A percentile compares a stretch with the other conserved stretches of the same genome.
phyloP scores from a whole-genome alignment of 2,113 vertebrate species.

The Rhipidura dahli region DNA sequence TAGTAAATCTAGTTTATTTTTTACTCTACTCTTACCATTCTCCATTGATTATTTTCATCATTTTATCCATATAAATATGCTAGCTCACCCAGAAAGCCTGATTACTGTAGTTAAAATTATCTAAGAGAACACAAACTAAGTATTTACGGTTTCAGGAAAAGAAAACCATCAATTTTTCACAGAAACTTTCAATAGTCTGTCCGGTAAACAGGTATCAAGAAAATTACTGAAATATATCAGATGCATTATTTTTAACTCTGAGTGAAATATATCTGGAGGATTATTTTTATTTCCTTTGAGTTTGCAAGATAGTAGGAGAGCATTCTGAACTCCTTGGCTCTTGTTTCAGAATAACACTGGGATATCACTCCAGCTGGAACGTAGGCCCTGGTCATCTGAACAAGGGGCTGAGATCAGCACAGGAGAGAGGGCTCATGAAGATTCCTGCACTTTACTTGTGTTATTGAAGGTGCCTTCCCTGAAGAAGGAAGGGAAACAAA shows the following conservation, averaged over 20 bases:
- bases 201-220: neutral
- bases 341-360: neutral
- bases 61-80: conserved; percentile 45
- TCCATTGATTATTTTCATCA: conserved; percentile 64
- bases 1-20: conserved; percentile 61
- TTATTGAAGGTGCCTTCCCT: neutral
- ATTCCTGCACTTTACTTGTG: neutral
- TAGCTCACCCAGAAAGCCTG: conserved; percentile 33
- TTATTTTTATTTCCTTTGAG: neutral
- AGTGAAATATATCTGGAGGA: neutral
- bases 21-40: conserved; percentile 34
- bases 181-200: neutral
- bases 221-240: neutral
- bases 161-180: neutral
- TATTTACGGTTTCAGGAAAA: neutral
- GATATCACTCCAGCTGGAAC: neutral
- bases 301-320: neutral
- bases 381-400: neutral
- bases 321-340: neutral
- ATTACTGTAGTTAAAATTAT: conserved; percentile 62
- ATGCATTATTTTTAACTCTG: neutral
- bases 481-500: neutral
- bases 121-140: conserved; percentile 26
- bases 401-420: neutral
- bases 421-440: neutral